Conservation (phyloP, 92 coral and sea anemone species). For the Meandrina meandrites region DNA sequence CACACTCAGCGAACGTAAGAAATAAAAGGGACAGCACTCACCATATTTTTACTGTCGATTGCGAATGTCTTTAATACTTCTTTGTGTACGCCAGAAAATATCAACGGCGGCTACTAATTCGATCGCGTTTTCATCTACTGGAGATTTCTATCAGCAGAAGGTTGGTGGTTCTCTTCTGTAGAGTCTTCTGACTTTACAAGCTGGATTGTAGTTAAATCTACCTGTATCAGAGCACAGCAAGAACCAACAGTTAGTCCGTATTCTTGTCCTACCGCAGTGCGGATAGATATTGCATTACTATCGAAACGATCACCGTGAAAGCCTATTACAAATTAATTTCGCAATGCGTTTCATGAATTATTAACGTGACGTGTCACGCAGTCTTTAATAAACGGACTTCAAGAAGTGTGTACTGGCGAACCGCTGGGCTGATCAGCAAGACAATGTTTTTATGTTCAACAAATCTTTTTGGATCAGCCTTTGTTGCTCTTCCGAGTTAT, state of each 20-base stretch:
- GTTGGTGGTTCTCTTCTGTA: neutral
- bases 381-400: neutral
- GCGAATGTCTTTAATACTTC: neutral
- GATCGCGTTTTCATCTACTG: conserved; percentile 7
- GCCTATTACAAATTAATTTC: conserved; percentile 38
- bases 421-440: neutral
- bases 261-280: neutral
- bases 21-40: conserved; percentile 5
- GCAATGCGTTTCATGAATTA: conserved; percentile 16
- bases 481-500: neutral
- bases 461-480: neutral
- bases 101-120: neutral
- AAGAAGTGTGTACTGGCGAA: neutral
- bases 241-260: conserved; percentile 9
- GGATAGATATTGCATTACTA: conserved; percentile 19
- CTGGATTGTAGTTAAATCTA: neutral
- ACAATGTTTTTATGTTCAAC: neutral
- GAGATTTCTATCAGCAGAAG: conserved; percentile 1
- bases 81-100: neutral
- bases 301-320: neutral
- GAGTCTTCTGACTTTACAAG: conserved; percentile 2
- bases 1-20: conserved; percentile 4
- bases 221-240: conserved; percentile 22
- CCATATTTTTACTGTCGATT: conserved; percentile 16
- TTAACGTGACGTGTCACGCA: conserved; percentile 43